phyloP scores from a whole-genome alignment of 2,797 vertebrate species.

The Euthynnus affinis region DNA sequence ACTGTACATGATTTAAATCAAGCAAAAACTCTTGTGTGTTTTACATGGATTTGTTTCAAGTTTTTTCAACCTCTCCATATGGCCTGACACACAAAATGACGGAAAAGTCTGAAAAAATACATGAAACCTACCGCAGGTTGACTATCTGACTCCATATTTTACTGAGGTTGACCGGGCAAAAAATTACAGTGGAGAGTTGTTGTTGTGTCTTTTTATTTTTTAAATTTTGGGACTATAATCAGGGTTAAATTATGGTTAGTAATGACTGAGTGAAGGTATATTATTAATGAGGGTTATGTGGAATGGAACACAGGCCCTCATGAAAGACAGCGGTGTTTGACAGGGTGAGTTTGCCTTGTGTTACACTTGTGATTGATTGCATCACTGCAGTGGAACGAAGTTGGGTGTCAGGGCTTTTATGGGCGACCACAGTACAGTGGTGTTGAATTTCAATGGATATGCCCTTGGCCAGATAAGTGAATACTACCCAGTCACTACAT shows the following conservation, averaged over 20 bases:
- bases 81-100: constrained; percentile 18
- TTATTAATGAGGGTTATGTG: neutral
- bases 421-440: constrained; percentile 66
- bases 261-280: neutral
- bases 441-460: constrained; percentile 79
- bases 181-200: neutral
- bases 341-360: constrained; percentile 54
- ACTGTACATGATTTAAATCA: constrained; percentile 26
- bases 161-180: neutral
- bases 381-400: constrained; percentile 82
- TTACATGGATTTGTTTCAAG: constrained; percentile 39
- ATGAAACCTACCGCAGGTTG: constrained; percentile 8
- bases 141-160: constrained; percentile 6
- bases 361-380: constrained; percentile 79
- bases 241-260: neutral
- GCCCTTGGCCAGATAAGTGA: constrained; percentile 79
- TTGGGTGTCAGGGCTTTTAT: constrained; percentile 76
- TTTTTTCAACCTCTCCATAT: constrained; percentile 29
- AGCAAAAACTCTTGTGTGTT: constrained; percentile 28
- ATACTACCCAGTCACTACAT: constrained; percentile 37
- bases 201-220: neutral
- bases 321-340: constrained; percentile 30
- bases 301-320: constrained; percentile 12
- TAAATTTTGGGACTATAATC: neutral
- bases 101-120: constrained; percentile 34